These are phyloP conservation scores for Cassiopea andromeda DNA, from an alignment of 30 jellyfish, hydroid and myxozoan species.

Conservation along the genomic window DNA sequence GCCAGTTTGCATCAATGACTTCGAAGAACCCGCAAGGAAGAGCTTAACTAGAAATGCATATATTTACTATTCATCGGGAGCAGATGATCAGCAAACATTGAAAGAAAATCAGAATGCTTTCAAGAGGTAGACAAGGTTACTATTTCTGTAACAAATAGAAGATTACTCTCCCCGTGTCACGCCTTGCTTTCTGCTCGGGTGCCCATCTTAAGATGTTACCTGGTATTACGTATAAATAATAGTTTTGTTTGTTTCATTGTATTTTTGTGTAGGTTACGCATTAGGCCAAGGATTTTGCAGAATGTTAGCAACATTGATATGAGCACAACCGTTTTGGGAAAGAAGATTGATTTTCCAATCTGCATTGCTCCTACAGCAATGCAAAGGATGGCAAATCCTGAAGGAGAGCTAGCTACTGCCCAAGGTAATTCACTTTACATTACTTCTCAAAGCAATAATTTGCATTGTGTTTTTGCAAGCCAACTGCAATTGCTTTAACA, in stretches of 20 bases:
- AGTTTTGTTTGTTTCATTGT: background rate
- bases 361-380: slow-evolving; percentile 93
- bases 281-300: slow-evolving; percentile 69
- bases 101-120: slow-evolving; percentile 72
- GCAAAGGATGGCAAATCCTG: slow-evolving; percentile 95
- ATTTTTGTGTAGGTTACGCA: slow-evolving; percentile 50
- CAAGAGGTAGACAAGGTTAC: slow-evolving; percentile 59
- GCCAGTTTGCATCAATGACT: slow-evolving; percentile 70
- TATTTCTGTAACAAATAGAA: too few species aligned
- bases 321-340: slow-evolving; percentile 60
- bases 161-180: too few species aligned
- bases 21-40: slow-evolving; percentile 69
- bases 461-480: too few species aligned
- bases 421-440: slow-evolving; percentile 51
- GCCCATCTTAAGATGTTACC: background rate
- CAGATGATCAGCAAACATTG: slow-evolving; percentile 86
- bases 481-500: too few species aligned
- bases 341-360: slow-evolving; percentile 71
- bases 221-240: too few species aligned
- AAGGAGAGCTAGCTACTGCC: slow-evolving; percentile 92
- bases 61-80: slow-evolving; percentile 83
- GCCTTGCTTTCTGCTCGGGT: too few species aligned
- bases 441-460: background rate
- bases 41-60: slow-evolving; percentile 64
- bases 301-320: slow-evolving; percentile 70